Conservation (phyloP, 2,797 vertebrate genomes). For the Tinamus major region DNA sequence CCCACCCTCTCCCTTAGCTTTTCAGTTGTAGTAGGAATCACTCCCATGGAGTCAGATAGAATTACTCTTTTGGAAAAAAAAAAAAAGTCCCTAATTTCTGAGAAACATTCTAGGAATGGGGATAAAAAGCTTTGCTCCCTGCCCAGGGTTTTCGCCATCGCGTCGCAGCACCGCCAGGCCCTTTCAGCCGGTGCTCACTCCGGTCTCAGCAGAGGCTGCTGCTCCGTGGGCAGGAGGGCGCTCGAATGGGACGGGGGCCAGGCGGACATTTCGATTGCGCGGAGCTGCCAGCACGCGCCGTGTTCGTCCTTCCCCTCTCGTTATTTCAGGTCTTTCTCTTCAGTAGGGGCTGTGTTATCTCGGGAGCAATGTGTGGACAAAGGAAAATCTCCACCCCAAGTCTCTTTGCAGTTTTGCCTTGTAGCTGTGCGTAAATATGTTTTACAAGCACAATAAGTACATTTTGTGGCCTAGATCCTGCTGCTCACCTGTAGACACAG, state of each 20-base stretch:
- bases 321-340: not conserved
- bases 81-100: not conserved
- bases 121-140: not conserved
- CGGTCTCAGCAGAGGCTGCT: not conserved
- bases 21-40: slow-evolving; percentile 48
- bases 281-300: not conserved
- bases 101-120: not conserved
- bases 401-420: not conserved
- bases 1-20: not conserved
- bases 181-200: not conserved
- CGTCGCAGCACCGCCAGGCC: not conserved
- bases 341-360: not conserved
- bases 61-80: not conserved
- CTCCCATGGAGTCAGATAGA: slow-evolving; percentile 25
- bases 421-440: not conserved
- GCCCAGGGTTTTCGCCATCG: not conserved
- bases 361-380: not conserved
- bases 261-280: not conserved
- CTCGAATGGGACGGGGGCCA: not conserved
- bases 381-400: not conserved
- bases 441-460: not conserved
- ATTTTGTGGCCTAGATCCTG: not conserved
- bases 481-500: not conserved
- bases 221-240: not conserved
- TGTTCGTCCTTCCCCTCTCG: not conserved